A percentile compares a stretch with the other conserved stretches of the same genome.
Evolutionary conservation across 2,113 vertebrate species (phyloP).

Genomic region (Zosterops pallidus): DNA sequence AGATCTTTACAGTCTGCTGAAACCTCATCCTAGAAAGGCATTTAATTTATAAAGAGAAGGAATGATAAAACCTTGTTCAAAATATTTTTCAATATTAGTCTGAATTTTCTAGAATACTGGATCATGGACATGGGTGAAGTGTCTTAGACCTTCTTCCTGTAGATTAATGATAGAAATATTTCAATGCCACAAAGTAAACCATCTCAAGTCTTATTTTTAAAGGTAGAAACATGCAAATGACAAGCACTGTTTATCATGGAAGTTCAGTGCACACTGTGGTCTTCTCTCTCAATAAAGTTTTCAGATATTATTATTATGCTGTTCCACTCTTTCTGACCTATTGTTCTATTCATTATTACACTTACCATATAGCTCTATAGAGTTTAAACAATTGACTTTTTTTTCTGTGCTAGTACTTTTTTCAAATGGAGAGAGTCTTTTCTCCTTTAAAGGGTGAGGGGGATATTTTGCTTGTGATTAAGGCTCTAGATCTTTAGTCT

Average conservation of each 20-base stretch:
- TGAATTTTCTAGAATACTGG: background rate
- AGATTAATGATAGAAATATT: background rate
- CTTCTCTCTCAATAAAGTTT: background rate
- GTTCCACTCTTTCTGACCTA: background rate
- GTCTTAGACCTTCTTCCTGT: background rate
- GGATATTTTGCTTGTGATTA: slow-evolving; percentile 26
- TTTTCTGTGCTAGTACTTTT: background rate
- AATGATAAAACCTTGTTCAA: background rate
- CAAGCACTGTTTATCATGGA: background rate
- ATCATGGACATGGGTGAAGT: accelerated
- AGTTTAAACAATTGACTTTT: background rate
- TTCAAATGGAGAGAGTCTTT: background rate
- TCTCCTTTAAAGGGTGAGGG: background rate
- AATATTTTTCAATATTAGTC: background rate
- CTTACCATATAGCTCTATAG: background rate
- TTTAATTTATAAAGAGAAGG: background rate
- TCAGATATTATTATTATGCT: background rate
- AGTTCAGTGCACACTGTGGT: background rate
- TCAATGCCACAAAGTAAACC: background rate
- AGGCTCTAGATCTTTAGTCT: slow-evolving; percentile 16
- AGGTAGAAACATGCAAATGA: background rate
- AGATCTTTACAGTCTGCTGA: background rate
- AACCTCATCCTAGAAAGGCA: background rate
- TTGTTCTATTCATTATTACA: background rate
- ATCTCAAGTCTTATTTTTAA: background rate